Evolutionary conservation across 2,113 vertebrate genomes (phyloP).

Genomic region (Petrocephalus zakoni): DNA sequence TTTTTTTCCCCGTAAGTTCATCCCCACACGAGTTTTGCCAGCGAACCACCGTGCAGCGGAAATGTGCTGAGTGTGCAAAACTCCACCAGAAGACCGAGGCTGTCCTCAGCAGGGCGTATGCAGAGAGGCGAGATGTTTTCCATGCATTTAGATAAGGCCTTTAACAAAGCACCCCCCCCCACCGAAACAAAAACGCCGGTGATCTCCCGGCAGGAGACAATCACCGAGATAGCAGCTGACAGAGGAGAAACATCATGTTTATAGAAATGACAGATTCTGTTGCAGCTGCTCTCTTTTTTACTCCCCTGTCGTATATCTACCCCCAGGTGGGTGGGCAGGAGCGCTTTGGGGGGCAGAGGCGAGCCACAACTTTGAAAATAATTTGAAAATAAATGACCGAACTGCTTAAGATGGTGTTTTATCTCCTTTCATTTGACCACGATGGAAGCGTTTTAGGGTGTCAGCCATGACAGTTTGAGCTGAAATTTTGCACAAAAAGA

Average conservation of each 20-base stretch:
- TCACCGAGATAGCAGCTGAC: slow-evolving; percentile 64
- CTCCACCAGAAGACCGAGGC: not conserved
- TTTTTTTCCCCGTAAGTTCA: not conserved
- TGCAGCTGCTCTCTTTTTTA: slow-evolving; percentile 54
- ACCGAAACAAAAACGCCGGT: slow-evolving; percentile 64
- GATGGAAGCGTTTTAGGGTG: slow-evolving; percentile 40
- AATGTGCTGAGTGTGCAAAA: not conserved
- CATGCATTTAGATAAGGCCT: slow-evolving; percentile 78
- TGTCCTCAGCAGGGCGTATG: slow-evolving; percentile 31
- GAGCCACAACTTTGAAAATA: slow-evolving; percentile 43
- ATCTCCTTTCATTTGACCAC: slow-evolving; percentile 50
- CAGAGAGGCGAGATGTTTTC: slow-evolving; percentile 60
- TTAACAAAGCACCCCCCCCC: slow-evolving; percentile 66
- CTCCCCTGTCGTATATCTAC: slow-evolving; percentile 21
- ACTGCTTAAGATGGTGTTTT: slow-evolving; percentile 57
- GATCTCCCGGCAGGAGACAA: slow-evolving; percentile 62
- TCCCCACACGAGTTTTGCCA: not conserved
- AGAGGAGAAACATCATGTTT: slow-evolving; percentile 59
- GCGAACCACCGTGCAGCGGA: not conserved
- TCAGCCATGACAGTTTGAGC: slow-evolving; percentile 48
- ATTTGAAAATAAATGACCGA: slow-evolving; percentile 49
- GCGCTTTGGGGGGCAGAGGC: slow-evolving; percentile 39
- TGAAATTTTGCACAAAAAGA: slow-evolving; percentile 30
- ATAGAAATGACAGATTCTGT: slow-evolving; percentile 71
- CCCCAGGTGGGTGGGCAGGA: slow-evolving; percentile 38